phyloP scores from a whole-genome alignment of 2,113 vertebrate species.

The Athene noctua region DNA sequence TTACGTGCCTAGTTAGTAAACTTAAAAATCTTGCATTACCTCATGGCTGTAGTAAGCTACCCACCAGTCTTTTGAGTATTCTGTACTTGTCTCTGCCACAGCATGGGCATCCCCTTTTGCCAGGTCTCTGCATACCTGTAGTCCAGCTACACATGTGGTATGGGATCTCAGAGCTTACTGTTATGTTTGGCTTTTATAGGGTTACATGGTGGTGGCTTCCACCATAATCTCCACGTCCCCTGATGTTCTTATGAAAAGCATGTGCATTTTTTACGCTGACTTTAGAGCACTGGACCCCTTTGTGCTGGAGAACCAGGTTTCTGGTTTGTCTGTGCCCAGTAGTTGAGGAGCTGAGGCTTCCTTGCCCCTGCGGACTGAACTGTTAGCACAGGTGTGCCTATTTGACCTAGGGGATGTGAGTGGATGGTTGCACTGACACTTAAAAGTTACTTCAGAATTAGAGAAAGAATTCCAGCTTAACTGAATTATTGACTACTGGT shows the following conservation, averaged over 20 bases:
- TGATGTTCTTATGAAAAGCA: background rate
- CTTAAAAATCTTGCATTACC: background rate
- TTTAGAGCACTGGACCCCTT: background rate
- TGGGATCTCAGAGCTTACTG: background rate
- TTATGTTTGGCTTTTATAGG: background rate
- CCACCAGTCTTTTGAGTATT: background rate
- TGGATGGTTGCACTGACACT: background rate
- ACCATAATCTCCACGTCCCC: background rate
- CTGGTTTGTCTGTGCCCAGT: too few relatives aligned
- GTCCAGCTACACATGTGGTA: background rate
- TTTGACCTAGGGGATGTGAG: background rate
- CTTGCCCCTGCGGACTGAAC: background rate
- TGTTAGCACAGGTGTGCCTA: rapidly evolving
- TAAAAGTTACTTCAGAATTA: conserved; percentile 28
- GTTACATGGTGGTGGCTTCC: background rate
- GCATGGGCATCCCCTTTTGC: background rate
- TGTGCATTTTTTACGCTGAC: background rate
- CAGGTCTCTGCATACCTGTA: background rate
- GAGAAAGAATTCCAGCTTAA: conserved; percentile 37
- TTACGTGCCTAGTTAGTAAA: background rate
- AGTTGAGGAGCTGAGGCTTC: background rate
- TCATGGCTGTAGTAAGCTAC: background rate
- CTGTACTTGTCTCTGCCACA: background rate
- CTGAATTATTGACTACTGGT: conserved; percentile 21
- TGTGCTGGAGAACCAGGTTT: background rate